Base-by-base conservation (phyloP, 2,797 vertebrate species). In the Spinus pinus region DNA sequence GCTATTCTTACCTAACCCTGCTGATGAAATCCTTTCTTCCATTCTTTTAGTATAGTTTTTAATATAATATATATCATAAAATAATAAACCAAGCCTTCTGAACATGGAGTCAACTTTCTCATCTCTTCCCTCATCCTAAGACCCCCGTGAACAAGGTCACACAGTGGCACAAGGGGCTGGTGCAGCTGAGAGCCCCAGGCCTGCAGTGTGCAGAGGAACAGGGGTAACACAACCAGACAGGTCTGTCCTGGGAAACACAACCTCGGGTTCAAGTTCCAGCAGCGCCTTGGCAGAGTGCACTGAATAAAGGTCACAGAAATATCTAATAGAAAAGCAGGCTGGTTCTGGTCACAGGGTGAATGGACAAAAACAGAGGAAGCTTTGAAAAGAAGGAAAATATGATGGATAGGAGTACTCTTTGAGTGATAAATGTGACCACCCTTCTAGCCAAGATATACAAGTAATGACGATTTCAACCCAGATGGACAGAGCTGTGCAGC, bases 391-490 rank as follows among this genome's bases (percentile, higher is more conserved):
- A 77, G 67, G 67, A 18, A 11, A 56, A 11, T 25, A 3, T 8
- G 28, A 54, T 6, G 39, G 39, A 10, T 25, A 47, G 49, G 10
- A 85, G 42, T 20, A 23, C 8, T 90, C 42, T 46, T 53, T 7
- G 23, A 57, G n/a, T 39, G 7, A 4, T 8, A 42, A 61, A 73
- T 3, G 3, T 65, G 78, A 44, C 7, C 23, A 39, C 5, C 21
- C 44, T 4, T 3, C 35, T 31, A 41, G 22, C 22, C 57, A 50
- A 58, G 54, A 25, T 8, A 25, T 18, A 21, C 1, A 6, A 57
- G 51, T 12, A 56, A 42, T 3, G 12, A 47, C 0, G 0, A 66
- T 51, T 61, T 67, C 78, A 61, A 69, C n/a, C 33, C 27, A 17
- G 71, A 62, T 20, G 23, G 64, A 54, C 49, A 60, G 57, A 87